Evolutionary conservation across 2,797 vertebrate species (phyloP).

Genomic region (Propithecus perrieri): DNA sequence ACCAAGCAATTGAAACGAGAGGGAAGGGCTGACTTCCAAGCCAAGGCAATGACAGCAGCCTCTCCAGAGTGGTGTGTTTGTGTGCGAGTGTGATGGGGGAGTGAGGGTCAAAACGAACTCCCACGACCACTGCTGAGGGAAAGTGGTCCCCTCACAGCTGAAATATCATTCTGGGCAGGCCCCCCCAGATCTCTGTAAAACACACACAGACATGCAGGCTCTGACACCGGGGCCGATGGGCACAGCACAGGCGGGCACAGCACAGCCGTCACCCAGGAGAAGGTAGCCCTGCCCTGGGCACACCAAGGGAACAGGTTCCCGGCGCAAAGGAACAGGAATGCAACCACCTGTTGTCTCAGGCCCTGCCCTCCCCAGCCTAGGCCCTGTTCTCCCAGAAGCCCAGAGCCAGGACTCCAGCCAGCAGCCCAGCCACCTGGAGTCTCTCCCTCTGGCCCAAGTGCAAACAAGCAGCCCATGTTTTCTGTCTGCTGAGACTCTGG

Average conservation of each 20-base stretch:
- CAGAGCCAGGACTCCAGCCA: background rate
- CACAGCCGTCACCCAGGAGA: background rate
- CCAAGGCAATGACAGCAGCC: background rate
- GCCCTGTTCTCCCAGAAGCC: background rate
- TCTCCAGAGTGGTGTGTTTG: background rate
- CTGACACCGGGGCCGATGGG: background rate
- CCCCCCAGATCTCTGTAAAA: background rate
- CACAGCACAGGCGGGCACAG: background rate
- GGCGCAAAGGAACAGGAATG: background rate
- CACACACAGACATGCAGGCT: background rate
- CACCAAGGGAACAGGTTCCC: background rate
- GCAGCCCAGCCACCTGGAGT: background rate
- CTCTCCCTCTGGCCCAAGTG: background rate
- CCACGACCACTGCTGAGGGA: accelerated
- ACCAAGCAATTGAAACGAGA: background rate
- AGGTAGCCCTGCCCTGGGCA: background rate
- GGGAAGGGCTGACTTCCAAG: background rate
- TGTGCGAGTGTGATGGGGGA: accelerated
- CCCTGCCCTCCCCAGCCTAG: background rate
- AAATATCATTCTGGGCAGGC: background rate
- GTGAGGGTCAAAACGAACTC: background rate
- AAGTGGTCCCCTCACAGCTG: too few species aligned
- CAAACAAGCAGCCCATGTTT: background rate
- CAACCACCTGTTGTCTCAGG: background rate
- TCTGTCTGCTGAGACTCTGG: background rate